Base-by-base conservation (phyloP, 2,113 vertebrate species). In the Ailuropoda melanoleuca region DNA sequence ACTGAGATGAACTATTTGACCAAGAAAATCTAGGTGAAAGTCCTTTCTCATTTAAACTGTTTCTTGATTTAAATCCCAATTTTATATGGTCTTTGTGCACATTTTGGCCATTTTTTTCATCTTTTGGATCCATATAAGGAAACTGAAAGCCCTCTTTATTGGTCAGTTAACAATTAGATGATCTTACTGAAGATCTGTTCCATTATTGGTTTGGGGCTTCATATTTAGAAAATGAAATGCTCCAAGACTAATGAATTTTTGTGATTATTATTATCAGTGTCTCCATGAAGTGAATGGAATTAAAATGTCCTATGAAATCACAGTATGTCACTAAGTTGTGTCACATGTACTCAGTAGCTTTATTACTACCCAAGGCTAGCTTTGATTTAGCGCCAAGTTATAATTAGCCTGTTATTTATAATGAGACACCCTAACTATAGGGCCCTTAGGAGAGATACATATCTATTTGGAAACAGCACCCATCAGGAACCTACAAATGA, bases 141-240 rank as follows among this genome's bases (percentile, higher is more conserved):
- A 90, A 96, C 48, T 96, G 1, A 96, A 92, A 15, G 12, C 70
- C 9, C 94, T 98, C 81, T 96, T 97, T 95, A 50, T 95, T 83
- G 72, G 3, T 72, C 18, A 88, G 56, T 97, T 85, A 96, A 95
- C 80, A 90, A 21, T 89, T 60, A 89, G 31, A 75, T 74, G 90
- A 12, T 83, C 31, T 92, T 95, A 86, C 2, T 90, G 31, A 90
- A 88, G 60, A 77, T 55, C 53, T 62, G 6, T 75, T 93, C 34
- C 10, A 29, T 95, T 96, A 77, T 94, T 95, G 89, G 34, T 62
- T 90, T 92, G 17, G 21, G 53, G 6, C 81, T 75, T 96, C 46
- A 6, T 92, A 43, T 62, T 39, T 96, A 81, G 48, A 80, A 93
- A 87, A 75, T 56, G 11, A 92, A 95, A 43, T 78, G 26, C 72